Conservation (phyloP, 2,113 vertebrate genomes). For the Atlantisia rogersi region DNA sequence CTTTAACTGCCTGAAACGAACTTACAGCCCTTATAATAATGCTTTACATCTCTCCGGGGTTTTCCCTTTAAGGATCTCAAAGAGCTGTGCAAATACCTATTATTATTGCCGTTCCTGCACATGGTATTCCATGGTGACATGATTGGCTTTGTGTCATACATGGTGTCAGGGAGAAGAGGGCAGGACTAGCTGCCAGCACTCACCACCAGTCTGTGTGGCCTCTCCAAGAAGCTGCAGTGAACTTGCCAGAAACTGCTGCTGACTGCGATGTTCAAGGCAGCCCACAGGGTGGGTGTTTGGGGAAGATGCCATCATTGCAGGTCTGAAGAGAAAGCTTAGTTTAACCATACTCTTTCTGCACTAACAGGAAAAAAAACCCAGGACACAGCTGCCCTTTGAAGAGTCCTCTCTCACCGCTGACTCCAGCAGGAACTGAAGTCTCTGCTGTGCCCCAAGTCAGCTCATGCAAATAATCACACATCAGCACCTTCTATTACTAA, state of each 20-base stretch:
- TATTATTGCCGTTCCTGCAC: neutral
- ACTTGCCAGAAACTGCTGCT: neutral
- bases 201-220: neutral
- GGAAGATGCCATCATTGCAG: too few species aligned
- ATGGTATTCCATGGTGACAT: neutral
- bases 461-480: neutral
- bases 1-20: slow-evolving; percentile 54
- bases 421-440: neutral
- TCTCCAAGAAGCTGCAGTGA: neutral
- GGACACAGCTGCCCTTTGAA: neutral
- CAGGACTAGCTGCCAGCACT: neutral
- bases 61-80: slow-evolving; percentile 35
- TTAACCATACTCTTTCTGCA: neutral
- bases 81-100: slow-evolving; percentile 18
- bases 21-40: slow-evolving; percentile 19
- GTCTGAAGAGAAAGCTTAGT: neutral
- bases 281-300: neutral
- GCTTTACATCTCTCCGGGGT: neutral
- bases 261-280: neutral
- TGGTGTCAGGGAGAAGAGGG: neutral
- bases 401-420: neutral
- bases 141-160: neutral
- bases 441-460: neutral
- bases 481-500: neutral
- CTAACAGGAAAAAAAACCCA: neutral